phyloP scores from a whole-genome alignment of 2,113 vertebrate species.

The Zosterops japonicus region DNA sequence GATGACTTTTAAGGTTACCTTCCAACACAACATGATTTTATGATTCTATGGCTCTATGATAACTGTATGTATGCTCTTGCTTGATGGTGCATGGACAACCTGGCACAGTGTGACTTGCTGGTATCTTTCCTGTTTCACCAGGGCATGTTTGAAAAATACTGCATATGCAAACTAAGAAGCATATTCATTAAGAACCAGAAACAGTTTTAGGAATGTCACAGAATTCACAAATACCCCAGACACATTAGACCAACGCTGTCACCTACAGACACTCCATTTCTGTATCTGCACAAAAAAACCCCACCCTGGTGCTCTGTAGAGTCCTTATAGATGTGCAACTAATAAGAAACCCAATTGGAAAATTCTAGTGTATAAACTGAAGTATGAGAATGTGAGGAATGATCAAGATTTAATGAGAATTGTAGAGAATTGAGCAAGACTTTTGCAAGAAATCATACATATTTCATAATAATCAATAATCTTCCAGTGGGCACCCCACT shows the following conservation, averaged over 20 bases:
- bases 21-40: neutral
- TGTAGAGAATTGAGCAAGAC: neutral
- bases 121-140: neutral
- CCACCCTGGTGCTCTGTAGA: neutral
- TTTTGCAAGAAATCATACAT: neutral
- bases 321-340: neutral
- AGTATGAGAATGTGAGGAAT: neutral
- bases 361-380: neutral
- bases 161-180: neutral
- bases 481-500: neutral
- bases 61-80: neutral
- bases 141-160: neutral
- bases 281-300: neutral
- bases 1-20: neutral
- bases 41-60: neutral
- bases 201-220: neutral
- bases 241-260: neutral
- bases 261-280: neutral
- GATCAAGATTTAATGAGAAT: neutral
- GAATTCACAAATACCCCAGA: neutral
- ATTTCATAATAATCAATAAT: too few relatives aligned
- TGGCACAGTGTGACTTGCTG: neutral
- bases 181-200: neutral
- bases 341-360: neutral
- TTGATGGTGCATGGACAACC: neutral